Conservation (phyloP, 2,888 invertebrate genomes). For the Calameuta idolon region DNA sequence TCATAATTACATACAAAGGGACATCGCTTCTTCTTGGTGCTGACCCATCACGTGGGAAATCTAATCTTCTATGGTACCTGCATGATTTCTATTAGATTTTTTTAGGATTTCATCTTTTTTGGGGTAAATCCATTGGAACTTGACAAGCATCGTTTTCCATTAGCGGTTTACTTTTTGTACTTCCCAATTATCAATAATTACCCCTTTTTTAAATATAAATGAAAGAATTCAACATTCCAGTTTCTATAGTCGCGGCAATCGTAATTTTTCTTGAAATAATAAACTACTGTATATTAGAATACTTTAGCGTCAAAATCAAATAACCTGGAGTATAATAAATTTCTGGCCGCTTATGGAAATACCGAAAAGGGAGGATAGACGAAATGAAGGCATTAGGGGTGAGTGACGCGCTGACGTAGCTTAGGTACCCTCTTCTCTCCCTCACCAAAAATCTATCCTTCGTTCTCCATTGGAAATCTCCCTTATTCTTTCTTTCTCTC, state of each 20-base stretch:
- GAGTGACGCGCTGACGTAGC: slow-evolving; percentile 61
- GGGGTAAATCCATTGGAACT: slow-evolving; percentile 24
- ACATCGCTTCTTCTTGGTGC: slow-evolving; percentile 33
- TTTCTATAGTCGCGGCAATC: no score
- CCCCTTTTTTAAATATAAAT: neutral
- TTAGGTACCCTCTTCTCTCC: slow-evolving; percentile 39
- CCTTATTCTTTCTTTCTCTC: slow-evolving; percentile 9
- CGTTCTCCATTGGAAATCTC: slow-evolving; percentile 27
- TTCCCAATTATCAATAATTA: neutral
- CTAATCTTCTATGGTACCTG: slow-evolving; percentile 18
- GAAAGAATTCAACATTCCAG: neutral
- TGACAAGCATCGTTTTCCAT: neutral
- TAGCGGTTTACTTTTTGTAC: neutral
- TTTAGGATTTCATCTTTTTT: neutral
- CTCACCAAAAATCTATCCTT: slow-evolving; percentile 30
- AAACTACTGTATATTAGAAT: slow-evolving; percentile 61
- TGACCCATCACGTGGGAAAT: slow-evolving; percentile 48
- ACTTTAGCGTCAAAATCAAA: slow-evolving; percentile 64
- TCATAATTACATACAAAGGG: slow-evolving; percentile 55
- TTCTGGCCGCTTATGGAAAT: slow-evolving; percentile 56
- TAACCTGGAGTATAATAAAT: slow-evolving; percentile 58
- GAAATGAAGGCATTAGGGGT: slow-evolving; percentile 61
- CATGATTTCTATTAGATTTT: neutral
- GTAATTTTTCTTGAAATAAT: neutral
- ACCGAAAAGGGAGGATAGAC: slow-evolving; percentile 41